These are phyloP conservation scores for Apostichopus californicus DNA, from an alignment of 35 echinoderm and acorn worm genomes.

Conservation along the genomic window DNA sequence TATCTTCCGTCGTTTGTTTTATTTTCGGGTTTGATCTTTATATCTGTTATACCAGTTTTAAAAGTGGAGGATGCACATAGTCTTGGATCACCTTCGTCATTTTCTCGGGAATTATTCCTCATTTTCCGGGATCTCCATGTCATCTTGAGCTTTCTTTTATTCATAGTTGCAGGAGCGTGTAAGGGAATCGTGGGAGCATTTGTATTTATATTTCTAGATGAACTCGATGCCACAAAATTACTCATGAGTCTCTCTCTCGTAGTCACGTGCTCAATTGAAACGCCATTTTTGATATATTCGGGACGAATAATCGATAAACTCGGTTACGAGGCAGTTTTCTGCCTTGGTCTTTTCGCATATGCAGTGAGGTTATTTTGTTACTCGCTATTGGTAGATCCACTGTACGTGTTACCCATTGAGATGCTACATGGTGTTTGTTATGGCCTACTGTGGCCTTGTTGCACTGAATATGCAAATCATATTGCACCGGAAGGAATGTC, in stretches of 20 bases:
- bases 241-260: conserved; percentile 59
- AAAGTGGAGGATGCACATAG: not conserved
- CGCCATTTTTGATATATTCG: conserved; percentile 60
- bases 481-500: conserved; percentile 76
- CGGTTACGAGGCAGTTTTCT: conserved; percentile 61
- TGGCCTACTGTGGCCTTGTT: conserved; percentile 70
- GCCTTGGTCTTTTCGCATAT: conserved; percentile 65
- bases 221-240: conserved; percentile 48
- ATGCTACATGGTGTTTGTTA: conserved; percentile 72
- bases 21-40: not conserved
- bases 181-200: conserved; percentile 46
- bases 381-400: conserved; percentile 62
- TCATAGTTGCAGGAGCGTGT: conserved; percentile 30
- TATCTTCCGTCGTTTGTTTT: conserved; percentile 23
- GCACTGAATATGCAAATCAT: conserved; percentile 64
- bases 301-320: conserved; percentile 54
- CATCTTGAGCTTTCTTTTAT: conserved; percentile 19
- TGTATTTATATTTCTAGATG: conserved; percentile 63
- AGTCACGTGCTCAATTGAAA: conserved; percentile 60
- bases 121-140: conserved; percentile 12
- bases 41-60: not conserved
- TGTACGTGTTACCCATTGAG: conserved; percentile 61
- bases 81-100: not conserved
- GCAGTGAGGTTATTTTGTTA: conserved; percentile 62
- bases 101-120: not conserved